Evolutionary conservation across 2,888 invertebrate genomes (phyloP), one percentile per base, ranked within the genome.

Genomic region (Ormyrus pomaceus): DNA sequence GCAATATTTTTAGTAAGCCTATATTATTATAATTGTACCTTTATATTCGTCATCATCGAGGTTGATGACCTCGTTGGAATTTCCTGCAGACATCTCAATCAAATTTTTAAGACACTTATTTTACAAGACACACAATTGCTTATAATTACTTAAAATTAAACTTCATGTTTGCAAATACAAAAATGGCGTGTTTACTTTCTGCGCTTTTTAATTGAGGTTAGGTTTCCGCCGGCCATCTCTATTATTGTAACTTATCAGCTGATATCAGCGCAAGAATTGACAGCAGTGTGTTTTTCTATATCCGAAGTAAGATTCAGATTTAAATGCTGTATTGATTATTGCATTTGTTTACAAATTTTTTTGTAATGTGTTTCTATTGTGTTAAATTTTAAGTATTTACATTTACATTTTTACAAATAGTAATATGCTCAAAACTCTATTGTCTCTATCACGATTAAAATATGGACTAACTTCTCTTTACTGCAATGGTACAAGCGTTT

Each of bases 381-480:
- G 2, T 5, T 61, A 56, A 55, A 51, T 45, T 58, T 53, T 50
- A 45, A 69, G 46, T 64, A 11, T n/a, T 34, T 65, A 19, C 19
- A 19, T 53, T 72, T 66, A 0, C 8, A 55, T 68, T 34, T n/a
- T 34, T 34, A 34, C 34, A 34, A 34, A 34, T 34, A 34, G 34
- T 34, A 77, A 55, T 6, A 83, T 85, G 84, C 73, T 87, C 48
- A 86, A 83, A 81, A 84, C 85, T 61, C 83, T 85, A 72, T 82
- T 89, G 76, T 87, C 87, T 58, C 82, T 82, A 65, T 86, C 86
- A 69, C 87, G 87, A 86, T 85, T 90, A 51, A 86, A 89, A 84
- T 86, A 86, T 80, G 86, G 84, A 79, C 79, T 90, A 51, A 86
- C 86, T 61, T 87, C 88, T 77, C 80, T 87, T 70, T 89, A 88